phyloP scores from a whole-genome alignment of 1,140 invertebrate species.

The Zaprionus ornatus region DNA sequence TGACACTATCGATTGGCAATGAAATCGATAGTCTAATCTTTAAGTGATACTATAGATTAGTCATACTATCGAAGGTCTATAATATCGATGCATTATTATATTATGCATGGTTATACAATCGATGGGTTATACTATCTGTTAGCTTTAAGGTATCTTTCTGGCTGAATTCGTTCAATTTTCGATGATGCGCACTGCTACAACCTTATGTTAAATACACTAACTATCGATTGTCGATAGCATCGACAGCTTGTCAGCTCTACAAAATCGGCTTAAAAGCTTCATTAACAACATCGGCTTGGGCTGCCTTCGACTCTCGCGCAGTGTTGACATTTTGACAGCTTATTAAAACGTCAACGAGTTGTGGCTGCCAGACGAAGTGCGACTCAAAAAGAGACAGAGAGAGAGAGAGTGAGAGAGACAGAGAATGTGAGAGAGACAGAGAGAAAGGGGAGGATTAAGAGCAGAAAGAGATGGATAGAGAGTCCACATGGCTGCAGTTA shows the following conservation, averaged over 20 bases:
- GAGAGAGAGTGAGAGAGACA: neutral
- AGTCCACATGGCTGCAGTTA: conserved; percentile 43
- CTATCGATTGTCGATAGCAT: neutral
- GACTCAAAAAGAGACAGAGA: neutral
- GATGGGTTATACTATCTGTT: no score
- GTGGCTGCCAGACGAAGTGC: conserved; percentile 20
- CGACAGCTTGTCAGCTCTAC: neutral
- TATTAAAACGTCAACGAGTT: conserved; percentile 66
- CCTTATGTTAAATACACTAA: neutral
- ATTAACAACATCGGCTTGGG: conserved; percentile 5
- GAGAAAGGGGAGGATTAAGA: neutral
- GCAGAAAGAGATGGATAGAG: neutral
- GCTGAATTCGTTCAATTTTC: no score
- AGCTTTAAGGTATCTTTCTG: no score
- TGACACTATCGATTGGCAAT: no score
- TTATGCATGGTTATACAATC: no score
- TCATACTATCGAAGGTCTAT: no score
- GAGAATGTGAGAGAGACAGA: neutral
- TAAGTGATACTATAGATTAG: no score
- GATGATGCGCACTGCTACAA: no score
- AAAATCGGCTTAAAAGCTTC: conserved; percentile 36
- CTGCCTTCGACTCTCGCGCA: conserved; percentile 18
- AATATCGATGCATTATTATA: no score
- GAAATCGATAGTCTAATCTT: no score
- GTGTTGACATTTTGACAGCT: conserved; percentile 64